Evolutionary conservation across 2,888 invertebrate species (phyloP), one percentile per base, ranked within the genome.

Genomic region (Nomada ruficornis): DNA sequence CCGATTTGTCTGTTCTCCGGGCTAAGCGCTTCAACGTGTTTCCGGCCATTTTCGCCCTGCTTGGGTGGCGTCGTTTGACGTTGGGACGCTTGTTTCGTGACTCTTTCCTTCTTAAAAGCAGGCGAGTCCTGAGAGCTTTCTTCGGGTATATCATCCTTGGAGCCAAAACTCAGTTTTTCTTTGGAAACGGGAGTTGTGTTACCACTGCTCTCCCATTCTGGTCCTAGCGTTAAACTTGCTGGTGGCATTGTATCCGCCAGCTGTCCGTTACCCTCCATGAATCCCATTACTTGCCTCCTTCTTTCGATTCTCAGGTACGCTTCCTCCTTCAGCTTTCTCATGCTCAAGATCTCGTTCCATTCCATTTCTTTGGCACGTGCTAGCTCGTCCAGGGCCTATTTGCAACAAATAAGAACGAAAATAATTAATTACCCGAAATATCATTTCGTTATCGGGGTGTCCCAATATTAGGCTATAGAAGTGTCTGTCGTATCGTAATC

Each of bases 281-380:
- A 93, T 81, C 91, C 91, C 90, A 96, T 90, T 2, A 96, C 95
- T 89, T 97, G 96, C 89, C 96, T 96, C 88, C 96, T 95, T 80
- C 97, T 95, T 77, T 97, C 95, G 52, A 98, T 94, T 85, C 98
- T 94, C 10, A 97, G 94, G 68, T 97, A 94, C 29, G 97, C 95
- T 91, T 98, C 98, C 91, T 98, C 97, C 94, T 98, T 98, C 4
- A 98, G 95, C 92, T 97, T 97, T 92, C 97, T 97, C 86, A 97
- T 94, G 90, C 97, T 96, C 18, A 98, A 93, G 72, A 98, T 96
- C 80, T 97, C 96, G 92, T 98, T 97, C 97, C 97, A 97, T 93
- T 98, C 98, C 88, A 96, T 95, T 94, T 98, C 98, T 92, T 98
- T 98, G 90, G 96, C 96, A 89, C 96, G 95, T 0, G 97, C 96